A percentile compares a stretch with the other conserved stretches of the same genome.
Evolutionary conservation across 2,113 vertebrate species (phyloP).

Genomic region (Thomomys bottae): DNA sequence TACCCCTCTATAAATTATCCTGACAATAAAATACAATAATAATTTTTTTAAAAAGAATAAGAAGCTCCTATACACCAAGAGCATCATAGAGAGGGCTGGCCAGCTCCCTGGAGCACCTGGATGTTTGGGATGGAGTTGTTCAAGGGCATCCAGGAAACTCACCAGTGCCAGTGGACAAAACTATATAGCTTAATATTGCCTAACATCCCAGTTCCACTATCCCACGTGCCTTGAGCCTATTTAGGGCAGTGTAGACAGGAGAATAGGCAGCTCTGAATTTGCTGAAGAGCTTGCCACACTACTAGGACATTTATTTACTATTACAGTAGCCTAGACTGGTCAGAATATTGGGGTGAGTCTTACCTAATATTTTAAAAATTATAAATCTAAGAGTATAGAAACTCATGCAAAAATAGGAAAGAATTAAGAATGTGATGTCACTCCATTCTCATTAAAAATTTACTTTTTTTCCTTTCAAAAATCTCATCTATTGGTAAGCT

Average conservation of each 20-base stretch:
- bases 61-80: not conserved
- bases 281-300: not conserved
- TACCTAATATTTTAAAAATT: not conserved
- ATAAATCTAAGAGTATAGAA: not conserved
- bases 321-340: not conserved
- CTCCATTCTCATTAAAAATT: conserved; percentile 40
- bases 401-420: conserved; percentile 31
- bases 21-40: too few species aligned
- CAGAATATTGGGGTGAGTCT: not conserved
- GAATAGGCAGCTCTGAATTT: not conserved
- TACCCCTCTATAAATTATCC: too few species aligned
- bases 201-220: not conserved
- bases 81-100: too few species aligned
- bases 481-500: conserved; percentile 49
- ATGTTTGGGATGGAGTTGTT: not conserved
- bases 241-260: too few species aligned
- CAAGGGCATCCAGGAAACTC: not conserved
- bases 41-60: too few species aligned
- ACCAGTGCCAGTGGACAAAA: not conserved
- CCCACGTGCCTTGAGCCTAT: not conserved
- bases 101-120: not conserved
- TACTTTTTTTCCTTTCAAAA: not conserved
- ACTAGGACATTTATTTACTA: not conserved
- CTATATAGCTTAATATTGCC: not conserved
- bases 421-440: conserved; percentile 50